A percentile compares a stretch with the other conserved stretches of the same genome.
These are phyloP conservation scores for Notolabrus celidotus DNA, from an alignment of 2,797 vertebrate species.

Conservation along the genomic window DNA sequence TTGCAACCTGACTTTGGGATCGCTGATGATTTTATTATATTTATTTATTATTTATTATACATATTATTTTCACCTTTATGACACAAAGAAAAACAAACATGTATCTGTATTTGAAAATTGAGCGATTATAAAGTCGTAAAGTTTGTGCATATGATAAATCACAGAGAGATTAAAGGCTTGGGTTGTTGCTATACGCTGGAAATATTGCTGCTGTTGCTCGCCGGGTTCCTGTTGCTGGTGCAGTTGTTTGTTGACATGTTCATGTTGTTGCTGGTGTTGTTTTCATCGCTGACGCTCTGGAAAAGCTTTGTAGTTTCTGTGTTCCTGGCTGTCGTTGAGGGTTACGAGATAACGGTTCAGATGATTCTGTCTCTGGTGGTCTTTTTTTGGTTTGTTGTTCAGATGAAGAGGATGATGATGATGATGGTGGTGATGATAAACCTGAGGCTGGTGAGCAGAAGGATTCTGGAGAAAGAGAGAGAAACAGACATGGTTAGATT, in stretches of 20 bases:
- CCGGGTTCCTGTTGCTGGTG: not conserved
- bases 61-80: constrained; percentile 11
- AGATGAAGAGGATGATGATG: constrained; percentile 34
- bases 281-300: constrained; percentile 20
- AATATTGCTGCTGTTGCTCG: constrained; percentile 46
- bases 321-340: constrained; percentile 1
- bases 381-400: constrained; percentile 39
- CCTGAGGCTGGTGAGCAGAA: constrained; percentile 61
- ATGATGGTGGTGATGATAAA: constrained; percentile 30
- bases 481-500: constrained; percentile 4
- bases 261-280: constrained; percentile 5
- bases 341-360: constrained; percentile 11
- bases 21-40: not conserved
- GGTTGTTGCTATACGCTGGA: constrained; percentile 23
- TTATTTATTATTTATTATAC: no score
- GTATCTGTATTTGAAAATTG: constrained; percentile 3
- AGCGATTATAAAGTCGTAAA: constrained; percentile 25
- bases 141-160: constrained; percentile 18
- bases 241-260: not conserved
- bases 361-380: constrained; percentile 18
- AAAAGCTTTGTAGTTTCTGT: constrained; percentile 9
- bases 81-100: constrained; percentile 24
- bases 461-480: constrained; percentile 33
- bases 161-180: constrained; percentile 48
- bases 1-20: constrained; percentile 60